Evolutionary conservation across 2,113 vertebrate species (phyloP).

Genomic region (Cinclus mexicanus): DNA sequence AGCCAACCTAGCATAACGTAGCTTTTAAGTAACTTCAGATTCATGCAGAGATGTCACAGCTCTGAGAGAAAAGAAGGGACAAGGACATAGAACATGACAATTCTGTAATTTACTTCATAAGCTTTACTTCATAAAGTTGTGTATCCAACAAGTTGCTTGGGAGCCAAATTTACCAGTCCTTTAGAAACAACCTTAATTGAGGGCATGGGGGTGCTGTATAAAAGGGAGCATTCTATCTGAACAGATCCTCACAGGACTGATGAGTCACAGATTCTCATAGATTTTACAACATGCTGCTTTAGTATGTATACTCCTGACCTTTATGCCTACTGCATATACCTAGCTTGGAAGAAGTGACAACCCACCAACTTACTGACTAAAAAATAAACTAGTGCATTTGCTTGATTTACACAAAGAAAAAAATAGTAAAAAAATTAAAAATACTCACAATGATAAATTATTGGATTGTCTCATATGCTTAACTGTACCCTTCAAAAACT

Average conservation of each 20-base stretch:
- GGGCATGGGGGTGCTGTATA: neutral
- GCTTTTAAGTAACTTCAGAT: neutral
- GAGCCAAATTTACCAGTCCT: neutral
- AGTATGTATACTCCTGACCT: neutral
- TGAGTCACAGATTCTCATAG: neutral
- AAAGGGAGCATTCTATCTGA: neutral
- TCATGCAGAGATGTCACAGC: neutral
- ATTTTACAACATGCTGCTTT: neutral
- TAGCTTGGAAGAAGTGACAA: neutral
- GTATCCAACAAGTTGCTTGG: neutral
- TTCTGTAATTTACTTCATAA: neutral
- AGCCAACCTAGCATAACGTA: accelerated
- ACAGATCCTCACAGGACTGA: neutral
- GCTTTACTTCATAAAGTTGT: neutral
- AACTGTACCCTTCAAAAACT: neutral
- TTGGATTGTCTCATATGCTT: neutral
- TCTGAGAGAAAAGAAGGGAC: neutral
- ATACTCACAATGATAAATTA: neutral
- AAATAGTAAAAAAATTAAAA: neutral
- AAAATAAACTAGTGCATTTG: neutral
- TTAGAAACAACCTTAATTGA: neutral
- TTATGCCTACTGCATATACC: neutral
- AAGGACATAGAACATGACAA: neutral
- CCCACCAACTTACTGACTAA: neutral
- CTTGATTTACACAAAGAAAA: neutral